These are phyloP conservation scores for Montipora cactus DNA, from an alignment of 64 coral and sea anemone genomes.

Conservation along the genomic window DNA sequence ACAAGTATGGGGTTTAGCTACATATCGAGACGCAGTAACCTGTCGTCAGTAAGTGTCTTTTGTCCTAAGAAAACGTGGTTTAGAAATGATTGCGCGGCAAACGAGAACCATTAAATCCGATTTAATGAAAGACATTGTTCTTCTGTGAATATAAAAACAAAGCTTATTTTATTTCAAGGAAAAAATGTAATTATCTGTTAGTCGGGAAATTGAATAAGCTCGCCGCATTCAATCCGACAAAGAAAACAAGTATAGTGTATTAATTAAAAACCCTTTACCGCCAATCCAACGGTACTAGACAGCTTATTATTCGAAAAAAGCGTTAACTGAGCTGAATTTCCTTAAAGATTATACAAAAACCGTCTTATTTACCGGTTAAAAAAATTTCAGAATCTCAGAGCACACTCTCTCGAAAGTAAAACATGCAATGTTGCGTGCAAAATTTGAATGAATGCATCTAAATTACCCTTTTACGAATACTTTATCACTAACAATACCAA, in stretches of 20 bases:
- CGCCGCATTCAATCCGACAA: background rate
- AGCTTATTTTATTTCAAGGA: background rate
- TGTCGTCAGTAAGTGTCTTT: too few species aligned
- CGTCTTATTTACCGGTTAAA: background rate
- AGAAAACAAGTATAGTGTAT: background rate
- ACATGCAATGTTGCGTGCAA: constrained; percentile 25
- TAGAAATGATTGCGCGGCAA: too few species aligned
- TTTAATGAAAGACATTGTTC: too few species aligned
- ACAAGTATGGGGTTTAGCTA: too few species aligned
- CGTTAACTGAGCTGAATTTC: background rate
- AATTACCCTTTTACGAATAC: background rate
- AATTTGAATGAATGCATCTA: background rate
- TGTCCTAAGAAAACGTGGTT: too few species aligned
- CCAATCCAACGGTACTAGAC: background rate
- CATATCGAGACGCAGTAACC: too few species aligned
- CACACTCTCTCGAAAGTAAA: background rate
- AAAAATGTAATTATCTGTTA: background rate
- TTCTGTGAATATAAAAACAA: background rate
- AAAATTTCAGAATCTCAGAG: background rate
- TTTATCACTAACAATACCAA: background rate
- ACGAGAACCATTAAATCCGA: too few species aligned
- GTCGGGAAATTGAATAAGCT: background rate
- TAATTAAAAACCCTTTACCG: too few species aligned
- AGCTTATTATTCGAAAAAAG: background rate
- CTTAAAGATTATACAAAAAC: background rate